Evolutionary conservation across 2,888 invertebrate genomes (phyloP), one percentile per base, ranked within the genome.

Genomic region (Diploptera punctata): DNA sequence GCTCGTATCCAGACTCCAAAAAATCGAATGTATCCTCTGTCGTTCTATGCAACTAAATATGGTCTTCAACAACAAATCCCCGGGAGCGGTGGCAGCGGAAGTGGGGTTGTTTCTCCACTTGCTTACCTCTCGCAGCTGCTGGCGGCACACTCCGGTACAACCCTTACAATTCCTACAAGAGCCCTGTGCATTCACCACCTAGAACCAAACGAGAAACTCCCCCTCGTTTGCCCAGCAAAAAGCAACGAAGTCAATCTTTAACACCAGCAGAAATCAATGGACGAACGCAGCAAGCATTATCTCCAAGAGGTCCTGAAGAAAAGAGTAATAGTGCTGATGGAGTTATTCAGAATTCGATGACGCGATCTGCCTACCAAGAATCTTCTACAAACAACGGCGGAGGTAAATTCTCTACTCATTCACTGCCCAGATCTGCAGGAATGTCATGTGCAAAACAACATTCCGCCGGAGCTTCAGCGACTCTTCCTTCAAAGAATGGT

Each of bases 1-100:
- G 97, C 97, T 0, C 87, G 93, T 68, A 95, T 98, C 73, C 91
- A 92, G 77, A 91, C 89, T 75, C 97, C 97, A 0, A 91, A 94
- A 76, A 94, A 95, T 78, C 87, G 97, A 73, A 87, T 90, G 79
- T 89, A 91, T 77, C 94, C 95, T 0, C 82, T 94, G 2, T 91
- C 92, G 3, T 92, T 91, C 79, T 93, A 91, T 79, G 88, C 88
- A 77, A 81, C 87, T 75, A 88, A 88, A 78, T 89, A 88, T 79
- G 85, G 89, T 79, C 79, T 83, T 3, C 83, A 77, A 68, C 76
- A 73, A 54, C 77, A 76, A 19, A 61, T 44, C 47, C 21, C 19
- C 33, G 67, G 49, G 33, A 79, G 1, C 16, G 29, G 57, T 3
- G 57, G 54, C 9, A 26, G 57, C n/a, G 57, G 57, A n/a, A 52